These are phyloP conservation scores for Phalacrocorax brasilianus DNA, from an alignment of 2,113 vertebrate genomes.

Conservation along the genomic window DNA sequence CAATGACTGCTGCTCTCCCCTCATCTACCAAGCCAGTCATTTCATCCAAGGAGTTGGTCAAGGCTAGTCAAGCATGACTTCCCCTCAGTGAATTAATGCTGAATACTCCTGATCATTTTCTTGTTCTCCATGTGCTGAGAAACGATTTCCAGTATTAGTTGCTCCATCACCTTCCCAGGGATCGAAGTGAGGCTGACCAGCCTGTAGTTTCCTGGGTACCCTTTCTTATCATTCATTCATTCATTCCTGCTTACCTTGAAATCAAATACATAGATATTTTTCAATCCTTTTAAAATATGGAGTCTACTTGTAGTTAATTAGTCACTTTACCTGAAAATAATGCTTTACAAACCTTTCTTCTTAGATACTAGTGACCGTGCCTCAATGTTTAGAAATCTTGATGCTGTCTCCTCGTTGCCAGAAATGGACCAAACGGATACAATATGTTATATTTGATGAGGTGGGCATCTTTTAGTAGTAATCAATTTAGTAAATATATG, in stretches of 20 bases:
- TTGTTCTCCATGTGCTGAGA: background rate
- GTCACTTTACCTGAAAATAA: background rate
- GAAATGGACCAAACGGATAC: conserved; percentile 62
- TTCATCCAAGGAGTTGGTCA: background rate
- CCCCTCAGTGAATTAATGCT: background rate
- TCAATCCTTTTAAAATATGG: background rate
- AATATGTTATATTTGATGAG: conserved; percentile 74
- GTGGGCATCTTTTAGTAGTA: conserved; percentile 11
- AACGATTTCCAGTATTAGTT: background rate
- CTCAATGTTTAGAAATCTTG: conserved; percentile 72
- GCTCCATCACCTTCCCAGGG: background rate
- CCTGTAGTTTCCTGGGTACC: background rate
- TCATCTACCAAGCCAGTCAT: background rate
- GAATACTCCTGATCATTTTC: background rate
- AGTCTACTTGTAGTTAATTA: background rate
- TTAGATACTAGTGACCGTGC: conserved; percentile 67
- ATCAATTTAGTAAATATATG: background rate
- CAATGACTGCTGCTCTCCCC: background rate
- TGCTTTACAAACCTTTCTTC: background rate
- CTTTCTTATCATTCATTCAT: background rate
- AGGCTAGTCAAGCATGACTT: background rate
- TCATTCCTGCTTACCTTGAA: background rate
- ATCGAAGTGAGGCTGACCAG: background rate
- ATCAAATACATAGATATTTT: background rate
- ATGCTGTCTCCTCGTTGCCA: conserved; percentile 63